These are phyloP conservation scores for Anoplopoma fimbria DNA, from an alignment of 2,113 vertebrate species.

Conservation along the genomic window DNA sequence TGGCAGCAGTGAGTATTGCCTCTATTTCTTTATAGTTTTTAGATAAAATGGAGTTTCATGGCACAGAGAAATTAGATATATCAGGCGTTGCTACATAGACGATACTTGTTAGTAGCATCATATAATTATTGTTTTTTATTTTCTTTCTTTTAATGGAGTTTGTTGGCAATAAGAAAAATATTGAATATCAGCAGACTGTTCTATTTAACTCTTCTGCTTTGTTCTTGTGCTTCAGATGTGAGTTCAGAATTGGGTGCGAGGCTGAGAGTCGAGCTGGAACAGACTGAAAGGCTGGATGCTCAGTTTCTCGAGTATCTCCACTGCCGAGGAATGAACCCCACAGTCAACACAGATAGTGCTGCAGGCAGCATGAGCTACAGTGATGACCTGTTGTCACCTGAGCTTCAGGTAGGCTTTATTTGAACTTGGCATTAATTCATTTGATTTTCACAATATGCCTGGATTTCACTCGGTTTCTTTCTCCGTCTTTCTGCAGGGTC, in stretches of 20 bases:
- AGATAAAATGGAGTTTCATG: background rate
- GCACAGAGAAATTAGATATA: background rate
- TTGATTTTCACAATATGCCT: background rate
- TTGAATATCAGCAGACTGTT: background rate
- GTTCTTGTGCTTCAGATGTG: slow-evolving; percentile 75
- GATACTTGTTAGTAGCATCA: background rate
- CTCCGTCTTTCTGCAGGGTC: slow-evolving; percentile 73
- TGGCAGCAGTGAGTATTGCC: slow-evolving; percentile 86
- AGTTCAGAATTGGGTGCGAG: slow-evolving; percentile 83
- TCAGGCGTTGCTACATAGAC: background rate
- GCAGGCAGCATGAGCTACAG: slow-evolving; percentile 80
- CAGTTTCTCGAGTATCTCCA: slow-evolving; percentile 81
- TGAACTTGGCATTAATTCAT: background rate
- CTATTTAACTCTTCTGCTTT: background rate
- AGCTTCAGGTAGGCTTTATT: slow-evolving; percentile 86
- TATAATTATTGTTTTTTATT: background rate
- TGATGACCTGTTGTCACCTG: slow-evolving; percentile 86
- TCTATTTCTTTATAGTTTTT: background rate
- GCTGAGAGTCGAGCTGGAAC: slow-evolving; percentile 80
- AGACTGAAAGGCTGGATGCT: slow-evolving; percentile 77
- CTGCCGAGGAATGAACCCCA: slow-evolving; percentile 79
- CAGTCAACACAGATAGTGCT: slow-evolving; percentile 75
- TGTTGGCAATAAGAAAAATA: background rate
- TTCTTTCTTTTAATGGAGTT: background rate
- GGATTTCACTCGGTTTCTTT: background rate